Evolutionary conservation across 2,113 vertebrate genomes (phyloP).

Genomic region (Poeciliopsis turrubarensis): DNA sequence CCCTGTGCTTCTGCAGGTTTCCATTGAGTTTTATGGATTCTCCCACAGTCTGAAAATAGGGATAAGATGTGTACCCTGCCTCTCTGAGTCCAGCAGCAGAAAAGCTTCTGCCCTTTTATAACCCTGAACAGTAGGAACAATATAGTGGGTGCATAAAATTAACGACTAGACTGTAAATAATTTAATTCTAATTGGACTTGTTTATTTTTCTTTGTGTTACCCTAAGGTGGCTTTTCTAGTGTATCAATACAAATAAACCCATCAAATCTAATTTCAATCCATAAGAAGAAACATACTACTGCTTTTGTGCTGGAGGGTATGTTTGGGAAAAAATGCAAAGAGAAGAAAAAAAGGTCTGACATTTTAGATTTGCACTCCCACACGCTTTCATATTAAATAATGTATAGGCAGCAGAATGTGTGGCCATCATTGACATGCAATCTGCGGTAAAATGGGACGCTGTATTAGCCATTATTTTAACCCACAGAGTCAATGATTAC

Average conservation of each 20-base stretch:
- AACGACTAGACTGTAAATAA: not conserved
- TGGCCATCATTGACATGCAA: slow-evolving; percentile 38
- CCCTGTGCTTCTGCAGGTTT: too few species aligned
- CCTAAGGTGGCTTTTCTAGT: not conserved
- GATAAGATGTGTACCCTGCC: not conserved
- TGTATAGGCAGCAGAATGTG: slow-evolving; percentile 35
- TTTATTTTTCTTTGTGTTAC: not conserved
- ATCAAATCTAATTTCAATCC: not conserved
- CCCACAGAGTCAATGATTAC: slow-evolving; percentile 49
- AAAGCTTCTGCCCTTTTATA: too few species aligned
- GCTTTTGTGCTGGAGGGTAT: not conserved
- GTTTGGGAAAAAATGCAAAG: not conserved
- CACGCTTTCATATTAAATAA: slow-evolving; percentile 34
- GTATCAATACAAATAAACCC: not conserved
- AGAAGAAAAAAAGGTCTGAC: slow-evolving; percentile 13
- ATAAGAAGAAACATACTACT: slow-evolving; percentile 19
- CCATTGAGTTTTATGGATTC: not conserved
- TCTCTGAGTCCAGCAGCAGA: not conserved
- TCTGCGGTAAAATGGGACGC: slow-evolving; percentile 17
- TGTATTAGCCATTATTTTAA: slow-evolving; percentile 31
- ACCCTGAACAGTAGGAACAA: not conserved
- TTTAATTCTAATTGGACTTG: not conserved
- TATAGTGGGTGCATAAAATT: not conserved
- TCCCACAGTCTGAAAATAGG: not conserved
- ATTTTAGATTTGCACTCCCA: slow-evolving; percentile 43